These are phyloP conservation scores for Mellivora capensis DNA, from an alignment of 2,113 vertebrate species.

Conservation along the genomic window DNA sequence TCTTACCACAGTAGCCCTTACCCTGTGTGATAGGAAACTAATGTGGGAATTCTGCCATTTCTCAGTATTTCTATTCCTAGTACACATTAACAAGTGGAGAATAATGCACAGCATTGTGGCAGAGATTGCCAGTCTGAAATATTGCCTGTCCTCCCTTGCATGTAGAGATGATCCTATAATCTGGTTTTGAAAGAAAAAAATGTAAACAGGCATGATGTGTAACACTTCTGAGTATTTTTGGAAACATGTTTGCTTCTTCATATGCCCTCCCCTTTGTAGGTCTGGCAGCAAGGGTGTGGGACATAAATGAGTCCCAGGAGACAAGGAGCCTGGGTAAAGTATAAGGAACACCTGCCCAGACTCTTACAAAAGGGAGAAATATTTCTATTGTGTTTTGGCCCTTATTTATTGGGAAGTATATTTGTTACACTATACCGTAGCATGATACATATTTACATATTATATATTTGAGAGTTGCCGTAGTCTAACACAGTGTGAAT, in stretches of 20 bases:
- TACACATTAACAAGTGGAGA: neutral
- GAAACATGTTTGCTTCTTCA: neutral
- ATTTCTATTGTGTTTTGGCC: neutral
- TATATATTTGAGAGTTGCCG: neutral
- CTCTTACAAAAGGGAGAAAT: neutral
- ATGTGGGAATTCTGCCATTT: neutral
- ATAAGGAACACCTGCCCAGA: neutral
- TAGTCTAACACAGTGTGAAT: neutral
- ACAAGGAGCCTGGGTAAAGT: neutral
- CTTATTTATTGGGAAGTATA: neutral
- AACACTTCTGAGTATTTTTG: neutral
- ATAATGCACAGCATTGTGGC: neutral
- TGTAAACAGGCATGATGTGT: neutral
- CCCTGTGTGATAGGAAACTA: neutral
- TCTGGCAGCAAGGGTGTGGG: neutral
- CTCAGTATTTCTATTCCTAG: neutral
- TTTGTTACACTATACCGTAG: neutral
- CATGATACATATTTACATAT: neutral
- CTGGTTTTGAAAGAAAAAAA: neutral
- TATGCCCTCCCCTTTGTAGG: neutral
- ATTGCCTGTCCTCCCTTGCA: neutral
- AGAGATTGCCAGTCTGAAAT: neutral
- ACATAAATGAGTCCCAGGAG: neutral
- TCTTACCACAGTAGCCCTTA: neutral
- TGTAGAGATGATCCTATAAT: neutral